Base-by-base conservation (phyloP, 2,888 invertebrate genomes). In the Coelogynopora nodosa region DNA sequence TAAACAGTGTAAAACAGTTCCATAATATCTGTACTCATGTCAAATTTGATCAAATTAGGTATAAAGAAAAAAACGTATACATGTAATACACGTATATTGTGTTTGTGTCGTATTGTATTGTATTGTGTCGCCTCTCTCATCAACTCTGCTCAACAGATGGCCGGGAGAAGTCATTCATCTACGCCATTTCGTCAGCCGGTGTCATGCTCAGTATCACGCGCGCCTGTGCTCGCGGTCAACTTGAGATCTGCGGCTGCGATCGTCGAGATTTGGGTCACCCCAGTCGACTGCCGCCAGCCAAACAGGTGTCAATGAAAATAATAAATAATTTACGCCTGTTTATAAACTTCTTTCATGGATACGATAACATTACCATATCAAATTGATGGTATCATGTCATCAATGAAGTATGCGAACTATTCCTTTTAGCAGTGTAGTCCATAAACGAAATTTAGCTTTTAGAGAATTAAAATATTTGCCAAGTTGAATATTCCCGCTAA, bases 161-260 rank as follows among this genome's bases (percentile, higher is more conserved):
- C 96, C 96, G 90, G 97, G 97, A 0, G 94, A 95, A 88, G 93
- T 97, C 87, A 94, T 94, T 94, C 89, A 93, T 93, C 0, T 93
- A 94, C 89, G 93, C 93, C 27, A 92, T 94, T 81, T 92, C 93
- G 13, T 92, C 93, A 0, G 94, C 94, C 1, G 94, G 93, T 0
- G 96, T 97, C 0, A 95, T 96, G 0, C 94, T 97, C 90, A 94
- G 96, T 23, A 94, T 98, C 23, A 80, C 80, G n/a, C 26, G 29
- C 10, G 30, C 30, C 30, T 29, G 30, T 13, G 31, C 29, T 27
- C 84, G 84, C n/a, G 84, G 92, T 0, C 95, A 96, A 90, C 93
- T 97, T 85, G 94, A 95, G 89, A 96, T 96, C 90, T 97, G 97
- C 92, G 95, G 95, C 67, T 97, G 96, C 91, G 96, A 96, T 80